phyloP scores from a whole-genome alignment of 1,140 invertebrate species.

The Brevipalpus yothersi region DNA sequence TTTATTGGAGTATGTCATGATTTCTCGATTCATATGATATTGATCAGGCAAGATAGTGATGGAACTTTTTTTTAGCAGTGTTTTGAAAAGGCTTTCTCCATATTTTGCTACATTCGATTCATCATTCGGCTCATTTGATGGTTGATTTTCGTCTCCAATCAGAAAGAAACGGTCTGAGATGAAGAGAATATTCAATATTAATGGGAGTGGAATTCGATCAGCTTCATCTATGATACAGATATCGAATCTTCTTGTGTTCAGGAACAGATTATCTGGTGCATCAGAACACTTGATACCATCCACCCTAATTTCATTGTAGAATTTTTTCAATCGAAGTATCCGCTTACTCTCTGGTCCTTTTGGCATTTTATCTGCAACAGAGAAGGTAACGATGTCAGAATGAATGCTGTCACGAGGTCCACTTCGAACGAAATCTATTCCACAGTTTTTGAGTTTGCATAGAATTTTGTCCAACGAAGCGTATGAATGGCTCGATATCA shows the following conservation, averaged over 20 bases:
- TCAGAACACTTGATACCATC: slow-evolving; percentile 71
- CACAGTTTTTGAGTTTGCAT: slow-evolving; percentile 34
- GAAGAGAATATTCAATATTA: slow-evolving; percentile 12
- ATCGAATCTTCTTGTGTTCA: slow-evolving; percentile 47
- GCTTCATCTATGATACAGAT: slow-evolving; percentile 85
- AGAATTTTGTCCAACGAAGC: slow-evolving; percentile 81
- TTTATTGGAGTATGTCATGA: slow-evolving; percentile 55
- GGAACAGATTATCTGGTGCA: slow-evolving; percentile 36
- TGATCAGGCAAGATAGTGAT: slow-evolving; percentile 36
- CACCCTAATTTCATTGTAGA: slow-evolving; percentile 39
- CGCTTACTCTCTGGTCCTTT: too few species aligned
- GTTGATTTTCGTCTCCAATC: slow-evolving; percentile 75
- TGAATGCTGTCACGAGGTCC: slow-evolving; percentile 34
- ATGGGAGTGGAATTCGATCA: slow-evolving; percentile 25
- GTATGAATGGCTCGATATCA: slow-evolving; percentile 77
- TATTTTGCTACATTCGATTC: slow-evolving; percentile 44
- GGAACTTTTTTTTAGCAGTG: slow-evolving; percentile 26
- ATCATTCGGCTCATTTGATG: slow-evolving; percentile 45
- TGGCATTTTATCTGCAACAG: slow-evolving; percentile 22
- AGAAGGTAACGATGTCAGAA: slow-evolving; percentile 23
- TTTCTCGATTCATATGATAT: slow-evolving; percentile 73
- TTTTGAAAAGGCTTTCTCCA: slow-evolving; percentile 49
- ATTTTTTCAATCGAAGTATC: slow-evolving; percentile 35
- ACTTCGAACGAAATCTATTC: slow-evolving; percentile 31
- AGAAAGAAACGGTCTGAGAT: slow-evolving; percentile 47